Conservation (phyloP, 2,888 invertebrate species). For the Ophioninae sp. region DNA sequence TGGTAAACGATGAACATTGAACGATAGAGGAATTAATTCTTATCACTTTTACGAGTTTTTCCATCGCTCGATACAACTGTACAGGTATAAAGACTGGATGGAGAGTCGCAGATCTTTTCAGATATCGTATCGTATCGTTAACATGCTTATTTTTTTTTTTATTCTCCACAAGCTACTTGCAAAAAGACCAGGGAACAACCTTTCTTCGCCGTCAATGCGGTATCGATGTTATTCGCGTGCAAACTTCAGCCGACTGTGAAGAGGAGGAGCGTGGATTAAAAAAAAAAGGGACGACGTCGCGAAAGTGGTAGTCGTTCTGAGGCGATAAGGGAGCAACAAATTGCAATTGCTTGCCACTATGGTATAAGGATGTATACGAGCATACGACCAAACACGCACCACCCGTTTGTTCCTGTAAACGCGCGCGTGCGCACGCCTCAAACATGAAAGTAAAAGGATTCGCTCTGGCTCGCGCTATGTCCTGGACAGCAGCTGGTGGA, state of each 20-base stretch:
- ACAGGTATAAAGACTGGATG: constrained; percentile 10
- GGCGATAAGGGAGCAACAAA: constrained; percentile 63
- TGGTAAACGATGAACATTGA: constrained; percentile 35
- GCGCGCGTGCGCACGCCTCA: constrained; percentile 2
- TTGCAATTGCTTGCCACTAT: constrained; percentile 54
- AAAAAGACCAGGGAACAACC: constrained; percentile 30
- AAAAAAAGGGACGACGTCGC: constrained; percentile 27
- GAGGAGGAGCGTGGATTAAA: constrained; percentile 27
- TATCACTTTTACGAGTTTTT: constrained; percentile 55
- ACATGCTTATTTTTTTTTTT: constrained; percentile 29
- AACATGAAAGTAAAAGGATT: constrained; percentile 50
- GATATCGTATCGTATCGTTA: constrained; percentile 39
- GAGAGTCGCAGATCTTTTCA: constrained; percentile 12
- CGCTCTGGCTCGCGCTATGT: constrained; percentile 49
- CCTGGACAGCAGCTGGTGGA: constrained; percentile 65
- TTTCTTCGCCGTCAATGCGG: constrained; percentile 21
- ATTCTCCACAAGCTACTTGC: constrained; percentile 35
- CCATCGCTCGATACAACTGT: constrained; percentile 23
- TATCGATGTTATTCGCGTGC: constrained; percentile 47
- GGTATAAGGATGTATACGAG: constrained; percentile 8
- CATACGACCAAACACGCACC: neutral
- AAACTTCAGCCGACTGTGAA: constrained; percentile 54
- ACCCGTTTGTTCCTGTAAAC: neutral
- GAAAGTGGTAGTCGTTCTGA: constrained; percentile 57
- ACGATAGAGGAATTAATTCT: constrained; percentile 38